A percentile compares a stretch with the other conserved stretches of the same genome.
phyloP scores from a whole-genome alignment of 2,888 invertebrate genomes.

The Polia nebulosa region DNA sequence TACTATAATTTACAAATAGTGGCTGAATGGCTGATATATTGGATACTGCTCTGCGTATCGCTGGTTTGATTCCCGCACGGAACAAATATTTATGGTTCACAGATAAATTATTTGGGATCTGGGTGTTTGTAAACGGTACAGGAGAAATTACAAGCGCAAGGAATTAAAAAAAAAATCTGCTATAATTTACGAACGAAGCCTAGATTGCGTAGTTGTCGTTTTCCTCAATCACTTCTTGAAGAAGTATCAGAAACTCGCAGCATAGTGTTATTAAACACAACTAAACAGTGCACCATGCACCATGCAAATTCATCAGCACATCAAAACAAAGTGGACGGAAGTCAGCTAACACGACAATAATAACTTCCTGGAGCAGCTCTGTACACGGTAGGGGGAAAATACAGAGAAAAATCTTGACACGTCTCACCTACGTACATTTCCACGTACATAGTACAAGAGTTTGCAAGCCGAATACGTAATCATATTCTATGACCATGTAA shows the following conservation, averaged over 20 bases:
- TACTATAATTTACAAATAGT: no score
- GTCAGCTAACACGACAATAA: conserved; percentile 1
- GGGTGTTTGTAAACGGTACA: no score
- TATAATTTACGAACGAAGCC: not conserved
- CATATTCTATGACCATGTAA: not conserved
- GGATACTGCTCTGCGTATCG: no score
- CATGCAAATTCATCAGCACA: no score
- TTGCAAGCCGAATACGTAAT: not conserved
- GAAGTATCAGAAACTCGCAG: not conserved
- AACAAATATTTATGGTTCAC: no score
- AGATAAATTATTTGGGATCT: no score
- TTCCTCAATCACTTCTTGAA: not conserved
- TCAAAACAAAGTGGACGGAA: conserved; percentile 12
- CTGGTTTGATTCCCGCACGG: no score
- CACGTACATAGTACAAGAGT: not conserved
- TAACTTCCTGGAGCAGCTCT: not conserved
- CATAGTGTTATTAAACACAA: not conserved
- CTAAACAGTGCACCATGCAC: not conserved
- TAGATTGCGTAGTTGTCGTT: not conserved
- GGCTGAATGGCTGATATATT: no score
- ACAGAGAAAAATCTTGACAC: not conserved
- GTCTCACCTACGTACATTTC: not conserved
- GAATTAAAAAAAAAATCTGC: no score
- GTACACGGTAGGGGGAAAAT: conserved; percentile 11
- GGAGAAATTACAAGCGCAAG: no score